phyloP scores from a whole-genome alignment of 2,888 invertebrate genomes.

The Liodrosophila aerea region DNA sequence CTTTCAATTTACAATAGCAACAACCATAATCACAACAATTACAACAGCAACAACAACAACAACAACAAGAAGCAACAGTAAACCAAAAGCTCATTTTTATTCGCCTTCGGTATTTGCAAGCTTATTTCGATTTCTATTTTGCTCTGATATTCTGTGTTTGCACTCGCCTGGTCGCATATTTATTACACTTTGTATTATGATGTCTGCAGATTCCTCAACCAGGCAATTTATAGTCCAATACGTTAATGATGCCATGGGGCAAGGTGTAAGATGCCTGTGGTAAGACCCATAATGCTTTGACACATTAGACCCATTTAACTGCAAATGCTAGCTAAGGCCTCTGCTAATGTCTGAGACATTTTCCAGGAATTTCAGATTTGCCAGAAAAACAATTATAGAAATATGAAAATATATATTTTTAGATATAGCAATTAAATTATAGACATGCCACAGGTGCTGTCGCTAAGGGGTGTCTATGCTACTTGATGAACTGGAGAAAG shows the following conservation, averaged over 20 bases:
- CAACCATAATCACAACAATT: conserved; percentile 13
- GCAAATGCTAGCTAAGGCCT: conserved; percentile 32
- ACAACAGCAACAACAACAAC: conserved; percentile 20
- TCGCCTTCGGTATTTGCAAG: conserved; percentile 25
- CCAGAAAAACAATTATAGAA: too few species aligned
- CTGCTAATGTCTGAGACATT: conserved; percentile 24
- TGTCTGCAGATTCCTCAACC: conserved; percentile 62
- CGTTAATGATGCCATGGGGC: neutral
- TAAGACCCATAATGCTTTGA: conserved; percentile 33
- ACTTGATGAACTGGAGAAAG: too few species aligned
- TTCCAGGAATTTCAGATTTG: neutral
- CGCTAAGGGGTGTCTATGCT: too few species aligned
- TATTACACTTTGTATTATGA: conserved; percentile 73
- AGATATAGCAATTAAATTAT: too few species aligned
- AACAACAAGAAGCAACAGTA: conserved; percentile 4
- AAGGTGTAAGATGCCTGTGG: neutral
- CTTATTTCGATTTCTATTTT: conserved; percentile 66
- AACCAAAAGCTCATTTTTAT: conserved; percentile 3
- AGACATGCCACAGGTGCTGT: too few species aligned
- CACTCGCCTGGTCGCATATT: conserved; percentile 58
- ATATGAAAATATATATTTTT: too few species aligned
- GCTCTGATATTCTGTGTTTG: conserved; percentile 30
- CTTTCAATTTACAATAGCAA: conserved; percentile 39
- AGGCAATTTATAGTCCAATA: conserved; percentile 65
- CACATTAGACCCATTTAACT: conserved; percentile 52